These are phyloP conservation scores for Empidonax traillii DNA, from an alignment of 2,113 vertebrate species.

Conservation along the genomic window DNA sequence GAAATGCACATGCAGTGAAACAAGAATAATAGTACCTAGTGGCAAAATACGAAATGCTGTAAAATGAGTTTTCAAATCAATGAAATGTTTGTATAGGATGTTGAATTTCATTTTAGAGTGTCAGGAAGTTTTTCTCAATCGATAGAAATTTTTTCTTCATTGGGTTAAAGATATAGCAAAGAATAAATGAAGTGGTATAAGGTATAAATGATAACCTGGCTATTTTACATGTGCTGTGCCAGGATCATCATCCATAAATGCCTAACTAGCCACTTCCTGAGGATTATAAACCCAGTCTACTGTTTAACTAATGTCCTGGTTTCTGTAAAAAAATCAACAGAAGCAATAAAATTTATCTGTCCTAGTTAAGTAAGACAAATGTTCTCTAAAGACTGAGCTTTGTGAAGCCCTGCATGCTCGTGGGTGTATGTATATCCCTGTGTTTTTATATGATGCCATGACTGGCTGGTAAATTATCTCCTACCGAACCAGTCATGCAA, in stretches of 20 bases:
- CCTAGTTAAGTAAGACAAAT: not conserved
- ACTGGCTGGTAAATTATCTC: not conserved
- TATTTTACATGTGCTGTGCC: not conserved
- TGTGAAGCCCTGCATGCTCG: not conserved
- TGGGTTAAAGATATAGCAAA: fast-evolving
- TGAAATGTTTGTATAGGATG: not conserved
- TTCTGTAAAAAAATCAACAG: not conserved
- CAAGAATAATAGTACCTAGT: not conserved
- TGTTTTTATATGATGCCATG: not conserved
- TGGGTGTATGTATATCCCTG: not conserved
- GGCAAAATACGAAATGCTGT: not conserved
- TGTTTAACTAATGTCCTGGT: not conserved
- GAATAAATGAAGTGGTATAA: not conserved
- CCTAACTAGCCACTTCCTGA: not conserved
- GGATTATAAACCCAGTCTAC: not conserved
- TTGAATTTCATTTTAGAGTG: not conserved
- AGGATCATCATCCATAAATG: not conserved
- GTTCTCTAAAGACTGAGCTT: not conserved
- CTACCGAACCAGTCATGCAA: not conserved
- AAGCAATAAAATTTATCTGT: not conserved
- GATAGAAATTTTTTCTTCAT: not conserved
- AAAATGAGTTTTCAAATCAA: not conserved
- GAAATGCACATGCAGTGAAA: not conserved
- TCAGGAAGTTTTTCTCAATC: not conserved
- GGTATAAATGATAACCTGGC: not conserved